Evolutionary conservation across 2,797 vertebrate species (phyloP).

Genomic region (Labroides dimidiatus): DNA sequence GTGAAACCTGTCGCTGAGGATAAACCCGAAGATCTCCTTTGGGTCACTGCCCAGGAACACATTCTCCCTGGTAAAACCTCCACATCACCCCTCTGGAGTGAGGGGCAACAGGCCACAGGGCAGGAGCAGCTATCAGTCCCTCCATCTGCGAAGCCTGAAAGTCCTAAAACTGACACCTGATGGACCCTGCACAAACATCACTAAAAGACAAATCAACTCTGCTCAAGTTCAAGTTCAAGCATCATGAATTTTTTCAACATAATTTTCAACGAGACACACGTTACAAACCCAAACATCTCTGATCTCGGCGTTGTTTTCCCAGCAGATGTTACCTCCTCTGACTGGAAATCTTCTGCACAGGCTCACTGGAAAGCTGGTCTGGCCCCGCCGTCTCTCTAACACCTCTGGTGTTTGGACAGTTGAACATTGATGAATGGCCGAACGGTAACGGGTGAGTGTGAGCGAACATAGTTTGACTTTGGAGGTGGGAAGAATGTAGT

Average conservation of each 20-base stretch:
- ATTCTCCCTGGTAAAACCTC: constrained; percentile 33
- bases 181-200: too few relatives aligned
- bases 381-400: constrained; percentile 72
- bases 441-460: constrained; percentile 75
- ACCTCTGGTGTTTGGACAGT: constrained; percentile 81
- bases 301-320: neutral
- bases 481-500: constrained; percentile 81
- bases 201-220: too few relatives aligned
- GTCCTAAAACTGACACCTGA: too few relatives aligned
- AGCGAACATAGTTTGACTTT: constrained; percentile 78
- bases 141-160: too few relatives aligned
- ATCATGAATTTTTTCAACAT: too few relatives aligned
- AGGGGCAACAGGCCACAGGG: constrained; percentile 5
- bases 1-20: constrained; percentile 77
- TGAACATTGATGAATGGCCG: constrained; percentile 76
- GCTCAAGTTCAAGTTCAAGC: too few relatives aligned
- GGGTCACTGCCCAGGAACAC: constrained; percentile 63
- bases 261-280: too few relatives aligned
- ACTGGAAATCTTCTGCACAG: constrained; percentile 41
- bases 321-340: constrained; percentile 17
- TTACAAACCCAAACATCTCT: constrained; percentile 9
- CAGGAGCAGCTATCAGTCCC: constrained; percentile 6
- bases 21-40: constrained; percentile 70
- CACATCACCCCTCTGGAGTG: constrained; percentile 24
- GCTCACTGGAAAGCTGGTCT: constrained; percentile 53